A percentile compares a stretch with the other conserved stretches of the same genome.
Conservation (phyloP, 2,113 vertebrate species). For the Stigmatopora argus region DNA sequence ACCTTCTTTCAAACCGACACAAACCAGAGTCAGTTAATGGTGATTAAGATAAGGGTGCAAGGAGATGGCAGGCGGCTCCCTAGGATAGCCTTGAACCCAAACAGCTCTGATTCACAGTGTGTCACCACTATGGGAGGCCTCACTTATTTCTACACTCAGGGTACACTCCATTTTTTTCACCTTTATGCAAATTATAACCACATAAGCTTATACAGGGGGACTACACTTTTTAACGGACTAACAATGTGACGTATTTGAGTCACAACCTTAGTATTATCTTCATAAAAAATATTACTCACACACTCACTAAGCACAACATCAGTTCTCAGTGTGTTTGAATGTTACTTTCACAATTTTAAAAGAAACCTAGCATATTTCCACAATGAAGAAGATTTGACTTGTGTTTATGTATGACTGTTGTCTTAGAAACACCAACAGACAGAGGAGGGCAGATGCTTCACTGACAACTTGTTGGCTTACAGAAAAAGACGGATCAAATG, state of each 20-base stretch:
- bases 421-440: not conserved
- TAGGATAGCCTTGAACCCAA: constrained; percentile 57
- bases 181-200: not conserved
- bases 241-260: not conserved
- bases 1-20: constrained; percentile 57
- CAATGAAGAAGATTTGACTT: not conserved
- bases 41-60: constrained; percentile 64
- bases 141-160: not conserved
- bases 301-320: no score
- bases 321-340: not conserved
- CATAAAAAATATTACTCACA: not conserved
- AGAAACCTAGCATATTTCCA: not conserved
- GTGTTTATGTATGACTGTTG: not conserved
- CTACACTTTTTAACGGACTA: not conserved
- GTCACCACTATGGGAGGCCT: constrained; percentile 26
- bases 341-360: not conserved
- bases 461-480: not conserved
- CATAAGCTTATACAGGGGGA: not conserved
- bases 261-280: not conserved
- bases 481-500: not conserved
- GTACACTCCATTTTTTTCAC: not conserved
- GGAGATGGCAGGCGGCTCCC: constrained; percentile 57
- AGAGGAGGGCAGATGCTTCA: not conserved
- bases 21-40: constrained; percentile 69
- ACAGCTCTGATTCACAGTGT: constrained; percentile 47